Evolutionary conservation across 2,113 vertebrate species (phyloP), one percentile per base, ranked within the genome.

Genomic region (Octodon degus): DNA sequence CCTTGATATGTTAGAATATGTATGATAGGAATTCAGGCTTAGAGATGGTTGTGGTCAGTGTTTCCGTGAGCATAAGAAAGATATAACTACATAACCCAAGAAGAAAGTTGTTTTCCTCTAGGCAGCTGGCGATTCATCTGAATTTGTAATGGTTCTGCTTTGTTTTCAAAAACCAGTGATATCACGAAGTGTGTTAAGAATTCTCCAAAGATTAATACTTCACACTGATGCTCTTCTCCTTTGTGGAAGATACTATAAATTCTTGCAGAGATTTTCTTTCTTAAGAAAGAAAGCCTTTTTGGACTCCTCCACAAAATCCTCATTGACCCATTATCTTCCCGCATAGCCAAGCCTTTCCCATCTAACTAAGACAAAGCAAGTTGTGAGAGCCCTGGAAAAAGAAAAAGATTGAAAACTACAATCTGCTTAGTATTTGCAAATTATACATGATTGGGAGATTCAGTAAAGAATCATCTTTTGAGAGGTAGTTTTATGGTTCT

Each of bases 151-250:
- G 14, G 13, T 7, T 95, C 40, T 94, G 6, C 13, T 53, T 79
- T 34, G 30, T 55, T 80, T 80, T 80, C 10, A 34, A 79, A 80
- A 94, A 0, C 7, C 70, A 76, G 43, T 37, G 12, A 89, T 86
- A 72, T 62, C 91, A 11, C 58, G 19, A 87, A 72, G 27, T 84
- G 77, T 34, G 27, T 74, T 80, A 95, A 96, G 50, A 82, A 95
- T 67, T 82, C 93, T 93, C 27, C 55, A 94, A 94, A 87, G 62
- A 19, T 62, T 77, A 37, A 85, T 95, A 25, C 25, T 89, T 96
- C 62, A 93, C 43, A 72, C 25, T 70, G 32, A 85, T 87, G 32
- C 8, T 74, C 22, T 58, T 86, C 32, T 77, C 11, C 77, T 90
- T 96, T 62, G 24, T 74, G 8, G 55, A 86, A 95, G 24, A 83